Base-by-base conservation (phyloP, 1,140 invertebrate genomes). In the Hetaerina americana region DNA sequence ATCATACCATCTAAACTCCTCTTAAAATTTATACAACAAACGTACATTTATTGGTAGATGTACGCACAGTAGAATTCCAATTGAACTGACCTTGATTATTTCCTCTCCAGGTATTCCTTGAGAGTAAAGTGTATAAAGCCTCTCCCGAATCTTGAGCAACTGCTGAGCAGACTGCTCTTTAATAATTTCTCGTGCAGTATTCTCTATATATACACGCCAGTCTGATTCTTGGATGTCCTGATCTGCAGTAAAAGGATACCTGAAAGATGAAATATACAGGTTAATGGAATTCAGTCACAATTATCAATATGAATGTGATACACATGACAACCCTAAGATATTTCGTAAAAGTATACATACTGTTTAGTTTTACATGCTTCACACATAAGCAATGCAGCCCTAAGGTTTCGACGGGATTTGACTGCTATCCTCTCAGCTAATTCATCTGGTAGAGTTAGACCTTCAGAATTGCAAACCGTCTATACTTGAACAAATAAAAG, bases 61-160 rank as follows among this genome's bases (percentile, higher is more conserved):
- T 18, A 40, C 15, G 10, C 40, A 57, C 2, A 18, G 10, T 12
- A 18, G 22, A 12, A 57, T 2, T n/a, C 29, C 12, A 31, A 70
- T 25, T 79, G 77, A 31, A 70, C 27, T 79, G 77, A 87, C 87
- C 80, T 90, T 90, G 80, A 99, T 98, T 74, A 99, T 97, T 24
- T 97, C 83, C 79, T 97, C 93, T 0, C 92, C 86, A 0, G 97
- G 97, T 76, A 99, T 96, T 15, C 93, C 93, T 81, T 98, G 96
- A 18, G 90, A 91, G 1, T 99, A 83, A 15, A 99, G 81, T 78
- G 99, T 96, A 83, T 98, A 99, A 1, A 99, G 83, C 76, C 94
- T 87, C 49, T 88, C 89, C 66, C 97, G 84, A 0, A 98, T 89
- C 79, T 95, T 91, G 29, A 93, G 82, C 68, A 99, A 79, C 78